phyloP scores from a whole-genome alignment of 1,140 invertebrate genomes.

The Drosophila mojavensis region DNA sequence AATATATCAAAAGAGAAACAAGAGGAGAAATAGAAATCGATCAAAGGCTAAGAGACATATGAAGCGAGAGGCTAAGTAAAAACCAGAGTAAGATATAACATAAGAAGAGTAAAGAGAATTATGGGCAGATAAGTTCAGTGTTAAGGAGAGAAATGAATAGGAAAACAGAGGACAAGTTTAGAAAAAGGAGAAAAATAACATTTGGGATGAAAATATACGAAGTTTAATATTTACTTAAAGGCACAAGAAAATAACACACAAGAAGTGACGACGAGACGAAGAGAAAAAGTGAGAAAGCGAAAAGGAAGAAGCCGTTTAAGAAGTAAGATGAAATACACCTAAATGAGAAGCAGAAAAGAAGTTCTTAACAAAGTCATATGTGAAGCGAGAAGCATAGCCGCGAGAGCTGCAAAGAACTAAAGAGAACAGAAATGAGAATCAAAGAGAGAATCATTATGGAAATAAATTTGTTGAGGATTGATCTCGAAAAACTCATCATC shows the following conservation, averaged over 20 bases:
- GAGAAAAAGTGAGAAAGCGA: neutral
- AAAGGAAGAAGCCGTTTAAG: neutral
- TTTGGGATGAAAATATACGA: no score
- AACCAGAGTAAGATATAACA: neutral
- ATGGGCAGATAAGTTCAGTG: neutral
- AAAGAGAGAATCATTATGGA: neutral
- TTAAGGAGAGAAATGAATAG: neutral
- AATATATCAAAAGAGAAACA: neutral
- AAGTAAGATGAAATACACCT: neutral
- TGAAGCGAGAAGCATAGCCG: no score
- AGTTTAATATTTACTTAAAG: neutral
- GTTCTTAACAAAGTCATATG: no score
- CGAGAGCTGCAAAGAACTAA: no score
- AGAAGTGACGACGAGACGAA: neutral
- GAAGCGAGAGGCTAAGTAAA: neutral
- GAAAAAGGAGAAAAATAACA: no score
- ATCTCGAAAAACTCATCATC: no score
- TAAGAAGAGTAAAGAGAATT: neutral
- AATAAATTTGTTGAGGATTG: no score
- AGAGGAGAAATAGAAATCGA: neutral
- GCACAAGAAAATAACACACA: neutral
- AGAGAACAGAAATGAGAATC: no score
- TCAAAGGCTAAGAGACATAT: neutral
- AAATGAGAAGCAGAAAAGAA: neutral
- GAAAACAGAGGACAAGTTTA: no score